Percentiles rank a stretch among this genome's conserved stretches.
These are phyloP conservation scores for Nemurella pictetii DNA, from an alignment of 2,888 invertebrate genomes.

Conservation along the genomic window DNA sequence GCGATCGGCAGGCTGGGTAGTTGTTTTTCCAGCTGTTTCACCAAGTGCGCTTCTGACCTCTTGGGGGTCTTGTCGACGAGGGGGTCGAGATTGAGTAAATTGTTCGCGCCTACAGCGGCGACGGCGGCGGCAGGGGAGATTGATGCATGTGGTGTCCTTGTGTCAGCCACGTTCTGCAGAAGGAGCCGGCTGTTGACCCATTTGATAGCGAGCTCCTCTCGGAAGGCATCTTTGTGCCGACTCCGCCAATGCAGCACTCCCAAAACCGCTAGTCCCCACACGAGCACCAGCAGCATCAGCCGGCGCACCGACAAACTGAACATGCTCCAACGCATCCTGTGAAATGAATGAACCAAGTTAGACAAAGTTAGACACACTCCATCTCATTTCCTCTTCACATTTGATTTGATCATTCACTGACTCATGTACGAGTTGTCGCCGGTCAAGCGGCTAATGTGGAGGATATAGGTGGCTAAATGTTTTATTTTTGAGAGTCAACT, in stretches of 20 bases:
- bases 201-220: conserved; percentile 48
- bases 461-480: neutral
- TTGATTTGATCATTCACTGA: neutral
- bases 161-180: conserved; percentile 54
- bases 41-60: conserved; percentile 72
- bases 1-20: conserved; percentile 83
- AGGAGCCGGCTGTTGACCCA: conserved; percentile 55
- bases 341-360: neutral
- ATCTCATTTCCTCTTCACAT: neutral
- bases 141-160: conserved; percentile 51
- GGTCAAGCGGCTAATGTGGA: neutral
- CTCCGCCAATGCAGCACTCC: conserved; percentile 46
- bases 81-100: conserved; percentile 58
- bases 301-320: conserved; percentile 41
- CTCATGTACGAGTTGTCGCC: neutral
- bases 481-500: no score
- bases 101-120: conserved; percentile 47
- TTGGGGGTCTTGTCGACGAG: conserved; percentile 62
- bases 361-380: neutral
- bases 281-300: conserved; percentile 44
- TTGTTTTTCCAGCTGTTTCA: conserved; percentile 75
- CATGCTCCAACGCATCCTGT: neutral
- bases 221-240: conserved; percentile 50
- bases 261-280: conserved; percentile 46
- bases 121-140: conserved; percentile 45